Base-by-base conservation (phyloP, 1,140 invertebrate species). In the Meloidogyne hapla region DNA sequence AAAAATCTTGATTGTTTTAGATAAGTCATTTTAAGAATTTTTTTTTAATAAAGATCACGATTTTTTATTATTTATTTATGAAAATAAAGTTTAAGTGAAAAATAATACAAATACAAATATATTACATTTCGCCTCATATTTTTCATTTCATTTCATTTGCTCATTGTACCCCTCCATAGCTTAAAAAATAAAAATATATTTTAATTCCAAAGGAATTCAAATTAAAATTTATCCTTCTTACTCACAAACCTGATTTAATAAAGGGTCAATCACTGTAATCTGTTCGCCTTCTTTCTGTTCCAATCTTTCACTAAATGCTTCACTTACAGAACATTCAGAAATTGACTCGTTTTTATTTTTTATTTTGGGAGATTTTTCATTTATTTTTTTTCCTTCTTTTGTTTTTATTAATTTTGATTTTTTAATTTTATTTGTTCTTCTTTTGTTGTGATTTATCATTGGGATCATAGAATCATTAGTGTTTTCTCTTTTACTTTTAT, bases 101-200 rank as follows among this genome's bases (percentile, higher is more conserved):
- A 33, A 33, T 33, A 33, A 33, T 33, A 33, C 33, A 33, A 33
- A 33, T 33, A 33, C 9, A 33, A 4, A 33, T 33, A 33, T 33
- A 33, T 33, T 33, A 8, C 4, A 33, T 6, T 33, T 71, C 69
- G n/a, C n/a, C n/a, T n/a, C n/a, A n/a, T n/a, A n/a, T n/a, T n/a
- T n/a, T n/a, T n/a, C n/a, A n/a, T 18, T 42, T 21, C 4, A 9
- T 8, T 21, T 72, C 21, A 72, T 63, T 73, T 15, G 21, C n/a
- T 56, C 56, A 73, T 25, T n/a, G 56, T 73, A 13, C 71, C 71
- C 21, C 71, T 73, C 71, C 71, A 73, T 38, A 21, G 6, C 71
- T 73, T 26, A 26, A 63, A 62, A 23, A 33, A n/a, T 25, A n/a
- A 21, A 23, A 38, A 38, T 26, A 8, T 23, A 18, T 18, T 61